These are phyloP conservation scores for Helicoverpa zea DNA, from an alignment of 1,140 invertebrate species.

Conservation along the genomic window DNA sequence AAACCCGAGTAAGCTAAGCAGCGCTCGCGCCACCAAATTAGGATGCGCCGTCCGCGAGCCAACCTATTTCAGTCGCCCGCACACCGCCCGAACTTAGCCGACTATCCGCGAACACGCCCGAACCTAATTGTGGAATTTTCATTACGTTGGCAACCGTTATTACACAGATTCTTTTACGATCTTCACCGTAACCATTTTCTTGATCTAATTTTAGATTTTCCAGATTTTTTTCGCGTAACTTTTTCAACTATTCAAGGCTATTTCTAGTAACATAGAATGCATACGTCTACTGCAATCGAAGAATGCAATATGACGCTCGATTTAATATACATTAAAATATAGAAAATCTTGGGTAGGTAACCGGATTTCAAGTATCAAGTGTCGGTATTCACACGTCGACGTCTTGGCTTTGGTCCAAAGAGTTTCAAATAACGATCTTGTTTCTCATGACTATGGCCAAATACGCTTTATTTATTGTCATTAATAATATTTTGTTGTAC, in stretches of 20 bases:
- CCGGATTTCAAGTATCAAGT: conserved; percentile 71
- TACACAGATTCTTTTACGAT: conserved; percentile 49
- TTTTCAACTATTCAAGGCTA: conserved; percentile 11
- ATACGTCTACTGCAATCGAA: not conserved
- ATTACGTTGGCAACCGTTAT: conserved; percentile 56
- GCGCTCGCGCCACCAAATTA: conserved; percentile 78
- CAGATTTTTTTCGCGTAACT: not conserved
- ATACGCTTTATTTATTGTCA: conserved; percentile 63
- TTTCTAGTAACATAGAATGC: not conserved
- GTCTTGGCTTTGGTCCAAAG: conserved; percentile 64
- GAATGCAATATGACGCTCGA: conserved; percentile 24
- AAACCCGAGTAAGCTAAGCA: conserved; percentile 73
- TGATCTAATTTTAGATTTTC: conserved; percentile 45
- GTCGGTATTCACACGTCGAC: conserved; percentile 64
- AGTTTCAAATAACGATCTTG: conserved; percentile 67
- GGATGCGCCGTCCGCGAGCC: conserved; percentile 71
- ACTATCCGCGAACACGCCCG: conserved; percentile 58
- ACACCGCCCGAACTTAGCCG: conserved; percentile 59
- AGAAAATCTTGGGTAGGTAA: conserved; percentile 35
- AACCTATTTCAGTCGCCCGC: conserved; percentile 79
- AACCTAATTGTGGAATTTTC: conserved; percentile 73
- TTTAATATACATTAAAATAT: conserved; percentile 26
- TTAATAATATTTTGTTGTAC: conserved; percentile 31
- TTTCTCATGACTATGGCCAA: conserved; percentile 62
- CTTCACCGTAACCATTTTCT: conserved; percentile 41